Evolutionary conservation across 1,140 invertebrate genomes (phyloP).

Genomic region (Ectropis grisescens): DNA sequence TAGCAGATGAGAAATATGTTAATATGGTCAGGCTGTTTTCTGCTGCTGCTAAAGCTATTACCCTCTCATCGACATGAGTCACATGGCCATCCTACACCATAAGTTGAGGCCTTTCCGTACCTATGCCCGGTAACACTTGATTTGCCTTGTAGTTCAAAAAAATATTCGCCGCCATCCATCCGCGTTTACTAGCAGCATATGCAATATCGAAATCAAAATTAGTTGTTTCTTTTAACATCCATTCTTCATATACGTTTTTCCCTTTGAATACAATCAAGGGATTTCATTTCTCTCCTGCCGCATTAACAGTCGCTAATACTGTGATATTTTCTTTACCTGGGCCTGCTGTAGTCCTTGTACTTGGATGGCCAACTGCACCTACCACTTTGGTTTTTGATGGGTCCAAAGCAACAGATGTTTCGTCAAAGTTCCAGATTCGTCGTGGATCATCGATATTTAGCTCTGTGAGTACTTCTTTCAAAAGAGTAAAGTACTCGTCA

Average conservation of each 20-base stretch:
- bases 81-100: conserved; percentile 12
- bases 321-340: conserved; percentile 21
- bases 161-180: conserved; percentile 14
- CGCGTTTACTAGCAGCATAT: conserved; percentile 10
- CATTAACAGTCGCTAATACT: conserved; percentile 17
- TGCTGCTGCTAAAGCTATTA: conserved; percentile 5
- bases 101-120: conserved; percentile 7
- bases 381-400: conserved; percentile 17
- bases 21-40: conserved; percentile 8
- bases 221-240: conserved; percentile 10
- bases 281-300: conserved; percentile 8
- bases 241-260: conserved; percentile 17
- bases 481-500: conserved; percentile 12
- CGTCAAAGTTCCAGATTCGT: conserved; percentile 16
- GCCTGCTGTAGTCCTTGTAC: conserved; percentile 10
- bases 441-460: conserved; percentile 3
- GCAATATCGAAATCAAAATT: conserved; percentile 10
- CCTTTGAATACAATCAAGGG: conserved; percentile 22
- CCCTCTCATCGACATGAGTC: conserved; percentile 6
- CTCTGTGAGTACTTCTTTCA: conserved; percentile 7
- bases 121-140: conserved; percentile 6
- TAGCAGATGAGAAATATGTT: conserved; percentile 11
- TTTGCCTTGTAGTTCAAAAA: conserved; percentile 13
- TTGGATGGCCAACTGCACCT: conserved; percentile 5
- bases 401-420: conserved; percentile 14